Base-by-base conservation (phyloP, 2,797 vertebrate species). In the Moxostoma hubbsi region DNA sequence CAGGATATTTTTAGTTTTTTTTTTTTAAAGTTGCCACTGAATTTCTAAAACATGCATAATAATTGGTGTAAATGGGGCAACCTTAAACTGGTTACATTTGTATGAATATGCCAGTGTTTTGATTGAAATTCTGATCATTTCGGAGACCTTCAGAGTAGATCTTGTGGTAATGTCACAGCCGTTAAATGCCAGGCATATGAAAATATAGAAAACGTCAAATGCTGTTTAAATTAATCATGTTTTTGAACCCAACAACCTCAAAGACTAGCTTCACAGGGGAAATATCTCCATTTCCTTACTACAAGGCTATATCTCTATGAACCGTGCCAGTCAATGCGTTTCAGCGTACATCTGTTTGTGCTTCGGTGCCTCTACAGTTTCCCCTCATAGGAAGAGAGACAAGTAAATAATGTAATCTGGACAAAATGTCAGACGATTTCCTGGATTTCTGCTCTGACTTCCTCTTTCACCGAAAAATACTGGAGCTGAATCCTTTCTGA, bases 381-480 rank as follows among this genome's bases (percentile, higher is more conserved):
- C 73, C 65, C 46, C 58, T 49, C 63, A 10, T 7, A 70, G 75
- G 49, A 74, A 74, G 9, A 16, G 49, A 75, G 50, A 79, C 24
- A 77, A 24, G 49, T 63, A 68, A 83, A 75, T 75, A 64, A 70
- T 43, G 55, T 73, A 45, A 66, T 18, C 24, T 59, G 46, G 50
- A 58, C 57, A 77, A 66, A 68, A 46, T 63, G 10, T 61, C 62
- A 75, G 47, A 77, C 49, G 1, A 65, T 79, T 83, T 85, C 81
- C 84, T 79, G 79, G 36, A 85, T 75, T 66, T 74, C 69, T 61
- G 64, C 36, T n/a, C 65, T 12, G 36, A 77, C 77, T 85, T 85
- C 77, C 69, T 80, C 77, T 77, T 80, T 57, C 4, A n/a, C 43
- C 43, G 49, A 63, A 59, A 75, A 80, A 63, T 12, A 55, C 49